phyloP scores from a whole-genome alignment of 2,888 invertebrate genomes.

The Scaptomyza tumidula region DNA sequence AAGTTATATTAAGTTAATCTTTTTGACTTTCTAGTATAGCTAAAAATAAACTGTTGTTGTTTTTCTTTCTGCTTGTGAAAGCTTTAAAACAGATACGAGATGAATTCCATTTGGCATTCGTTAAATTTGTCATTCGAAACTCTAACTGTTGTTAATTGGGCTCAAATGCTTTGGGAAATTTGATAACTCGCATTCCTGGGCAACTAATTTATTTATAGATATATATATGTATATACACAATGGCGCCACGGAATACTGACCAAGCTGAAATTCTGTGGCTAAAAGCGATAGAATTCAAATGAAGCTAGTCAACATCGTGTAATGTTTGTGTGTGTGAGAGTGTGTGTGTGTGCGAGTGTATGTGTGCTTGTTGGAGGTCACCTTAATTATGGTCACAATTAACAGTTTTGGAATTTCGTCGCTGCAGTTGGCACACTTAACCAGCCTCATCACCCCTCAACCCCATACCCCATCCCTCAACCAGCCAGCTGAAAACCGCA shows the following conservation, averaged over 20 bases:
- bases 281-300: slow-evolving; percentile 26
- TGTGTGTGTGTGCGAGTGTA: slow-evolving; percentile 19
- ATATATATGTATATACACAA: too few species aligned
- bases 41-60: too few species aligned
- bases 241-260: background rate
- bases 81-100: too few species aligned
- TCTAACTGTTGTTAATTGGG: background rate
- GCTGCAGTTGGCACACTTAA: slow-evolving; percentile 2
- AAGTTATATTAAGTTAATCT: too few species aligned
- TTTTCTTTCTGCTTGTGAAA: too few species aligned
- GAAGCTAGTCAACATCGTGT: slow-evolving; percentile 28
- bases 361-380: slow-evolving; percentile 58
- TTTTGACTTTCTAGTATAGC: too few species aligned
- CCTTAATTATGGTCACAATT: slow-evolving; percentile 77
- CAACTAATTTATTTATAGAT: too few species aligned
- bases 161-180: too few species aligned
- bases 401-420: slow-evolving; percentile 65
- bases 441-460: background rate
- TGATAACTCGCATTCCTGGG: background rate
- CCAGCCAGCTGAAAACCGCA: background rate
- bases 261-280: slow-evolving; percentile 4
- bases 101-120: too few species aligned
- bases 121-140: too few species aligned
- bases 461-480: too few species aligned
- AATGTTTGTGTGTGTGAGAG: background rate